Evolutionary conservation across 2,113 vertebrate genomes (phyloP), one percentile per base, ranked within the genome.

Genomic region (Hymenochirus boettgeri): DNA sequence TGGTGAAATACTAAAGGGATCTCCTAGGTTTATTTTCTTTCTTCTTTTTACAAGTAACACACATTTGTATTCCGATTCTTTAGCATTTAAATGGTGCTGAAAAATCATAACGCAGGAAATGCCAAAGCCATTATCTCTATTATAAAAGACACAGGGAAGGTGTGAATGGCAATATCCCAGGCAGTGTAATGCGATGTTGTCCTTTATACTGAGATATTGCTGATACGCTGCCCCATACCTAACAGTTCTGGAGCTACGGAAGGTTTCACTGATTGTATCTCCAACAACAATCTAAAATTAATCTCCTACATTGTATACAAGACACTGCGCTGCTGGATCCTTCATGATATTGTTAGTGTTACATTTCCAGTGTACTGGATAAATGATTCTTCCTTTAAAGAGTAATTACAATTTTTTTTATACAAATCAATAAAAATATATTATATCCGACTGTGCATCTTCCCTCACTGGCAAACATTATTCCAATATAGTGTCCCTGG

Each of bases 51-150:
- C 46, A 39, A 11, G 12, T 3, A 50, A 29, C 33, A 22, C 35
- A 22, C 33, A 47, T 42, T 24, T 53, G 15, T 69, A 33, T 45
- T 46, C 18, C 25, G 33, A 29, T 69, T 53, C 57, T 35, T 60
- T 69, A 69, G 65, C 65, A 60, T 69, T 69, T 69, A 69, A 69
- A 60, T 47, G 65, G 60, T 69, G 47, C 59, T 42, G 57, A 69
- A 69, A 59, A 45, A 69, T 58, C 65, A 60, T n/a, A 69, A 60
- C 45, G 57, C 65, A 60, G 23, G 26, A 69, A 69, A 69, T 69
- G 65, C 65, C 65, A 69, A 69, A 69, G 65, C 57, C 57, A 69
- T 69, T 60, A 69, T 57, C 35, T 53, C 46, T 69, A 57, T 60
- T 69, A 19, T 33, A 59, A 52, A 69, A 69, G 56, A 69, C 48